Evolutionary conservation across 2,888 invertebrate species (phyloP), one percentile per base, ranked within the genome.

Genomic region (Amiota mariae): DNA sequence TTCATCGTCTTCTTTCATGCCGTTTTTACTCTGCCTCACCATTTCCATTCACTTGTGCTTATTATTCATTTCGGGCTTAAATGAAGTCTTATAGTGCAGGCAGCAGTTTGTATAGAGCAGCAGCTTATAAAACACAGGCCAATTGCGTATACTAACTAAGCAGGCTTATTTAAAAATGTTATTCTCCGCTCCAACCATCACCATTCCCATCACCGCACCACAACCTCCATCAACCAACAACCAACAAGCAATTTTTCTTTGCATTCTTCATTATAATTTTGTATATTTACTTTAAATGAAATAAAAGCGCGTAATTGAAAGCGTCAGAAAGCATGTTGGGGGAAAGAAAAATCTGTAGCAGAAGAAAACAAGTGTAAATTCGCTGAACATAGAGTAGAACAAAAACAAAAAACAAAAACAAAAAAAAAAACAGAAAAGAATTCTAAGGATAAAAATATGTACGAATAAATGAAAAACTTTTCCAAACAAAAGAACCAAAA

Each of bases 51-150:
- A n/a, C n/a, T n/a, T 54, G 56, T 47, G 57, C 49, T 68, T 9
- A 20, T 59, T 15, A 59, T 63, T 66, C 48, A 66, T 66, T 48
- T 66, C 72, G 36, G 80, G 83, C 85, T 83, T 83, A 84, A 84
- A 83, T 83, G 83, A 83, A 84, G 83, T 83, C 85, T 82, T 83
- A 83, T 83, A 66, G 66, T 66, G 66, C 48, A 48, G 15, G 20
- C 9, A 15, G 59, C 59, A 59, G 20, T 18, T 2, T 36, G 36
- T 36, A 36, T 36, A 6, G 36, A 36, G 36, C 6, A 59, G 57
- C 57, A 57, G 20, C n/a, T 13, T 20, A 57, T 57, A 57, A 57
- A 57, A 20, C 20, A 15, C 12, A 18, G 20, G 59, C 36, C 36
- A 36, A 36, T 36, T 2, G 36, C 36, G 36, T 36, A 10, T 59